These are phyloP conservation scores for Salarias fasciatus DNA, from an alignment of 2,797 vertebrate species.

Conservation along the genomic window DNA sequence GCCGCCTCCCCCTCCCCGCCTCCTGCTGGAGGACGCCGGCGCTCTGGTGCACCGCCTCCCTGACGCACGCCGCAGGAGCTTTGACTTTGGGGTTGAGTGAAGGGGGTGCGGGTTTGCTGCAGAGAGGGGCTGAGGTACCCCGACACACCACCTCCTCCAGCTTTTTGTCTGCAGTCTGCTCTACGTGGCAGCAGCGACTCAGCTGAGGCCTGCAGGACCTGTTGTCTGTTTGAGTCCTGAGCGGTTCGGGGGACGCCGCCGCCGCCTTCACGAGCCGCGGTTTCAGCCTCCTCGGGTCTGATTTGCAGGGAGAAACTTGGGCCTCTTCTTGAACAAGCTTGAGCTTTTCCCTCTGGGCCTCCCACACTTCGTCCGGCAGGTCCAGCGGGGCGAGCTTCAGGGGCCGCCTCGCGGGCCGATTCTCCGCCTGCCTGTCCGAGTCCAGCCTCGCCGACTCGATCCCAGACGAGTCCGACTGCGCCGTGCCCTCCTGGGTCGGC, in stretches of 20 bases:
- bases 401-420: slow-evolving; percentile 66
- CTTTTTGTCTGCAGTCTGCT: slow-evolving; percentile 23
- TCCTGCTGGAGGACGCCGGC: slow-evolving; percentile 46
- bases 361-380: slow-evolving; percentile 77
- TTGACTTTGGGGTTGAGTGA: slow-evolving; percentile 17
- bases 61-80: neutral
- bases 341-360: slow-evolving; percentile 82
- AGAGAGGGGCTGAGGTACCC: slow-evolving; percentile 42
- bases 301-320: slow-evolving; percentile 51
- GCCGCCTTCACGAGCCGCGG: slow-evolving; percentile 19
- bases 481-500: slow-evolving; percentile 34
- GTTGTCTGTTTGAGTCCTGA: slow-evolving; percentile 41
- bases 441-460: slow-evolving; percentile 42
- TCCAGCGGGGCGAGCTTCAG: slow-evolving; percentile 83
- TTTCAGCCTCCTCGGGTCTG: no score
- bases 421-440: slow-evolving; percentile 44
- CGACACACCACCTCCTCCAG: slow-evolving; percentile 43
- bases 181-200: slow-evolving; percentile 22
- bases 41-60: slow-evolving; percentile 23
- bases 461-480: slow-evolving; percentile 47
- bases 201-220: slow-evolving; percentile 41
- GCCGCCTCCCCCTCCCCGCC: slow-evolving; percentile 46
- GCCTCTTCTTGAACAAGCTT: slow-evolving; percentile 70
- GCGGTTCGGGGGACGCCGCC: slow-evolving; percentile 19
- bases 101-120: slow-evolving; percentile 50